A percentile compares a stretch with the other conserved stretches of the same genome.
phyloP scores from a whole-genome alignment of 2,797 vertebrate genomes.

The Cyclura pinguis region DNA sequence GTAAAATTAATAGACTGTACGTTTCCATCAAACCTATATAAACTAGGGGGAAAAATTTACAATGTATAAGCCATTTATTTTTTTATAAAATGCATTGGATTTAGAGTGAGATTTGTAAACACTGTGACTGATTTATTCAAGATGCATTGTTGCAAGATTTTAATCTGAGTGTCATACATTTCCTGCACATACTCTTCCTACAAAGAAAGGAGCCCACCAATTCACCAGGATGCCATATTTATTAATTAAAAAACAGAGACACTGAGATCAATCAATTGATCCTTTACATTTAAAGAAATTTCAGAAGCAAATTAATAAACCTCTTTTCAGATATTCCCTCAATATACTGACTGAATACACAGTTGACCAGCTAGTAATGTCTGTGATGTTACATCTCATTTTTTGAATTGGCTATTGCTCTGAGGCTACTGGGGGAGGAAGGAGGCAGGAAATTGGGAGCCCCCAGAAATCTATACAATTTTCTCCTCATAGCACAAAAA shows the following conservation, averaged over 20 bases:
- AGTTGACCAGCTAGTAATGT: not conserved
- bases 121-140: constrained; percentile 18
- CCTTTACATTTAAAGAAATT: not conserved
- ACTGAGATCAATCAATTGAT: not conserved
- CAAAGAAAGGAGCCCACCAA: too few relatives aligned
- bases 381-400: not conserved
- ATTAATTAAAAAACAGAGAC: not conserved
- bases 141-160: too few relatives aligned
- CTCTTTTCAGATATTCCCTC: not conserved
- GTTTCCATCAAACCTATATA: constrained; percentile 84
- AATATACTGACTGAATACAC: not conserved
- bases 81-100: constrained; percentile 10
- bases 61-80: not conserved
- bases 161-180: constrained; percentile 14
- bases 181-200: not conserved
- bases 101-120: constrained; percentile 11
- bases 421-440: not conserved
- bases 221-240: not conserved
- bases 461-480: too few relatives aligned
- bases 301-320: constrained; percentile 1
- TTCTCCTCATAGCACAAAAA: too few relatives aligned
- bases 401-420: not conserved
- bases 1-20: constrained; percentile 89
- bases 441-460: not conserved
- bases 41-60: constrained; percentile 51